phyloP scores from a whole-genome alignment of 2,113 vertebrate species.

The Apistogramma diplotaenia region DNA sequence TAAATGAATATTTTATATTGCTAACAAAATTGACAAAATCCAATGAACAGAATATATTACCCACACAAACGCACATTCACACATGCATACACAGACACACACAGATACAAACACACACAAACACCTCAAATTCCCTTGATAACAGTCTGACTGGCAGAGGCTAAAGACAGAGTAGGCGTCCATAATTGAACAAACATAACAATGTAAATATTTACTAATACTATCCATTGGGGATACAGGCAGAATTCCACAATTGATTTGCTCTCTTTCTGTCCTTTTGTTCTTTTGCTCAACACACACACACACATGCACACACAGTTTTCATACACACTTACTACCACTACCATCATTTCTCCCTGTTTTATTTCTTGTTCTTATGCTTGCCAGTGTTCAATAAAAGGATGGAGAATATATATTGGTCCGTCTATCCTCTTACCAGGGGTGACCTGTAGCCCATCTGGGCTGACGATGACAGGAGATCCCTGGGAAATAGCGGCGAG shows the following conservation, averaged over 20 bases:
- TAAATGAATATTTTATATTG: neutral
- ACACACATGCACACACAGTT: conserved; percentile 6
- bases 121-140: conserved; percentile 65
- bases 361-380: conserved; percentile 48
- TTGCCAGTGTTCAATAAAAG: conserved; percentile 48
- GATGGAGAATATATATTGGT: conserved; percentile 46
- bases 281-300: conserved; percentile 18
- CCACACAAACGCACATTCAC: conserved; percentile 24
- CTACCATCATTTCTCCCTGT: neutral
- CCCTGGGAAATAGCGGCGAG: conserved; percentile 89
- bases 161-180: conserved; percentile 71
- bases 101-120: conserved; percentile 32
- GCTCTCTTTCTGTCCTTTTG: conserved; percentile 54
- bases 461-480: conserved; percentile 87
- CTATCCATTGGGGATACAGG: conserved; percentile 63
- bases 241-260: conserved; percentile 61
- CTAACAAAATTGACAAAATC: conserved; percentile 35
- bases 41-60: conserved; percentile 28
- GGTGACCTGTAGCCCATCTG: conserved; percentile 95
- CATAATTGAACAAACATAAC: conserved; percentile 75
- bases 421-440: conserved; percentile 90
- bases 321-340: conserved; percentile 7
- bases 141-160: conserved; percentile 70
- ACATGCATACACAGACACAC: conserved; percentile 32
- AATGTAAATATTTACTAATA: conserved; percentile 76